Evolutionary conservation across 2,113 vertebrate species (phyloP).

Genomic region (Aldabrachelys gigantea): DNA sequence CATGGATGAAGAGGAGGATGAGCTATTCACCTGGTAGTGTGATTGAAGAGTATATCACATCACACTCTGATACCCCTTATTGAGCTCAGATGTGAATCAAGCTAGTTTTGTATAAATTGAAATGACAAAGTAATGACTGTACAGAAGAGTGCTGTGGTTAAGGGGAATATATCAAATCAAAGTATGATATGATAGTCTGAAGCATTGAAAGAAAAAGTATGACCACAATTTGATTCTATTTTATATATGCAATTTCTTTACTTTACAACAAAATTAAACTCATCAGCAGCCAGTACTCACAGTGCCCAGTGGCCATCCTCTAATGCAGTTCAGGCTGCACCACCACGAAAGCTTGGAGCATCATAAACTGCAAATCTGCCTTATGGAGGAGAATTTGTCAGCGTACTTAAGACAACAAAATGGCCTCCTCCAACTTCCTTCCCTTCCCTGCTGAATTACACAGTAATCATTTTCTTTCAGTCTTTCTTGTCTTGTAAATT

Average conservation of each 20-base stretch:
- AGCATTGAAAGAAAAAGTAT: neutral
- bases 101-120: neutral
- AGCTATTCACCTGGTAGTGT: neutral
- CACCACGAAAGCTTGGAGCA: neutral
- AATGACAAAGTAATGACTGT: neutral
- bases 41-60: neutral
- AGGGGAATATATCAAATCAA: neutral
- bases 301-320: rapidly evolving
- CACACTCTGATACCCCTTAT: neutral
- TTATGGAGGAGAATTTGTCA: neutral
- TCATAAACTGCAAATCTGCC: neutral
- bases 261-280: neutral
- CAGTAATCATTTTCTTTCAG: neutral
- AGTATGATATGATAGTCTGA: neutral
- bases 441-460: neutral
- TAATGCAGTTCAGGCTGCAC: rapidly evolving
- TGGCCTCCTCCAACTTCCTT: neutral
- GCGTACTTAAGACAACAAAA: neutral
- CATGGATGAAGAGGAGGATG: neutral
- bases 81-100: neutral
- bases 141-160: neutral
- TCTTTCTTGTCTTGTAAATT: neutral
- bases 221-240: neutral
- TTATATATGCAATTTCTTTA: neutral
- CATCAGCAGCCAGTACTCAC: neutral